Base-by-base conservation (phyloP, 2,797 vertebrate genomes). In the Spondyliosoma cantharus region DNA sequence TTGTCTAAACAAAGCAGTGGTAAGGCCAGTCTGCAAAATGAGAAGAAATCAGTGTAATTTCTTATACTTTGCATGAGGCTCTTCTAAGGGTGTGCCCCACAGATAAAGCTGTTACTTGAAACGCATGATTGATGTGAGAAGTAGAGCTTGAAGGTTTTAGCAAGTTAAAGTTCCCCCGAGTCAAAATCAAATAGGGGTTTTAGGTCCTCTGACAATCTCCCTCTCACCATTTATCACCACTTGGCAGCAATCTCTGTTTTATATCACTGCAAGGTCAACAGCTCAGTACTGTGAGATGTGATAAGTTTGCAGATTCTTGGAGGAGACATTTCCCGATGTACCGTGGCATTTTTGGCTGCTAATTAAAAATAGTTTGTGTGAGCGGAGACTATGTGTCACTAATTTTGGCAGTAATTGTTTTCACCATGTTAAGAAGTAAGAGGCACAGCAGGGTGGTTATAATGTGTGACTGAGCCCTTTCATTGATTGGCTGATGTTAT, bases 141-240 rank as follows among this genome's bases (percentile, higher is more conserved):
- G 85, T 62, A 76, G 78, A 82, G 85, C 81, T 91, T 86, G 83
- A 92, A 90, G 85, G 89, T 87, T 92, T 87, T 75, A 91, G 78
- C 87, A 85, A 86, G 87, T 90, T 87, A 82, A 90, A 91, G 84
- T 81, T 81, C 71, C 87, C 87, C 73, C 4, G 73, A 83, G 87
- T 86, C 74, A 56, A 89, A 91, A 88, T 84, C 65, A 85, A 92
- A 91, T 82, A 77, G 84, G 76, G 76, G 59, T 85, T 89, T 87
- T 71, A 86, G 89, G 74, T 78, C 81, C 79, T 86, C 84, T 77
- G 87, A 89, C 88, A 91, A 65, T 80, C 77, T 77, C 53, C 48
- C 71, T 65, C 72, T 80, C 77, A 83, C 71, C 73, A 83, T 88
- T 85, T 87, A 83, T 92, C 81, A 76, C 53, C 14, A 46, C 73